Base-by-base conservation (phyloP, 1,140 invertebrate species). In the Tetramorium simillimum region DNA sequence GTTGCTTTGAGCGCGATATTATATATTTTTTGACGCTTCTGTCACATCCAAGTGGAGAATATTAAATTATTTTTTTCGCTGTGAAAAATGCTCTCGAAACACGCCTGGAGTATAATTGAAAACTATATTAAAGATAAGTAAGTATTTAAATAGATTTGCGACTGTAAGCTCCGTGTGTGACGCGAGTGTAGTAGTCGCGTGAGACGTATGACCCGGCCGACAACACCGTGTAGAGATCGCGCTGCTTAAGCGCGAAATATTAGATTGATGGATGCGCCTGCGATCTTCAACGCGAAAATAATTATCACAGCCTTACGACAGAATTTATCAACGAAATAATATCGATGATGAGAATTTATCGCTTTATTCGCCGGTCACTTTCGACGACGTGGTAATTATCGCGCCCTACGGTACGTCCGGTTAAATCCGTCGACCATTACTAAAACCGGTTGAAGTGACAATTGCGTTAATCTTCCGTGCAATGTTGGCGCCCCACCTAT, bases 381-480 rank as follows among this genome's bases (percentile, higher is more conserved):
- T 85, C 72, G 60, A 85, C 75, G 53, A 85, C 28, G 76, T 33
- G 80, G 65, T 90, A 91, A 91, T 88, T 85, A 81, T 70, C 65
- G 63, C 21, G 37, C 21, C 16, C 49, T 24, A 63, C 77, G 33
- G 43, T 81, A 24, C 46, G 75, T 24, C 67, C 77, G 49, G 60
- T 65, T 87, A 82, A 87, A 56, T 89, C 86, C 84, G 43, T 60
- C 43, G 70, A 49, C 69, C 75, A 65, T 88, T 75, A 82, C 78
- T 90, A 86, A 90, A 88, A 75, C 86, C 53, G 65, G 62, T 65
- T 78, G 63, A 90, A 90, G 84, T 78, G 89, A 90, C 87, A 78
- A 81, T 67, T 46, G 75, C 89, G 89, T 91, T 91, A 91, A 91
- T 91, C 89, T 90, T 90, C 89, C 56, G 70, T 86, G 65, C 82